Conservation (phyloP, 2,888 invertebrate genomes). For the Coremacera marginata region DNA sequence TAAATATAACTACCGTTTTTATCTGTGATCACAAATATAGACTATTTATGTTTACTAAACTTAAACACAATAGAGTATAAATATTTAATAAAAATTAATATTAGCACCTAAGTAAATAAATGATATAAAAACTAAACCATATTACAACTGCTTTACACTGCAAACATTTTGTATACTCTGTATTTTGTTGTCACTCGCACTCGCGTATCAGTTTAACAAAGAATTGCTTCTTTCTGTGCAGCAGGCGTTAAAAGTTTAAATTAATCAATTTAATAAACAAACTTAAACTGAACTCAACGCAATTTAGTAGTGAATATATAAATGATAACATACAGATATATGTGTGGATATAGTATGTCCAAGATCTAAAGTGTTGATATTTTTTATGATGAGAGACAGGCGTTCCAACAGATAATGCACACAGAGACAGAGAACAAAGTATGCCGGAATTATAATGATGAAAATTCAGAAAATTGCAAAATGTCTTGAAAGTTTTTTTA, state of each 20-base stretch:
- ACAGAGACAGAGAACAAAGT: too few relatives aligned
- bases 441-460: too few relatives aligned
- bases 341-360: not conserved
- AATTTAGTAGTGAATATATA: slow-evolving; percentile 13
- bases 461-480: too few relatives aligned
- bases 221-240: slow-evolving; percentile 24
- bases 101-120: not conserved
- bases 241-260: slow-evolving; percentile 52
- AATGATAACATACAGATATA: not conserved
- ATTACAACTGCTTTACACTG: not conserved
- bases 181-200: not conserved
- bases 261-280: slow-evolving; percentile 57
- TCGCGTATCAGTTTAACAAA: not conserved
- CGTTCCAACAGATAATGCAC: too few relatives aligned
- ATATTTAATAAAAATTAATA: not conserved
- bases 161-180: too few relatives aligned
- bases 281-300: slow-evolving; percentile 24
- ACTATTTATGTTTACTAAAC: too few relatives aligned
- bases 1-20: too few relatives aligned
- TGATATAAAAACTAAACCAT: not conserved
- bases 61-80: too few relatives aligned
- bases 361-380: not conserved
- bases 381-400: slow-evolving; percentile 22
- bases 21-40: too few relatives aligned
- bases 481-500: too few relatives aligned